Conservation (phyloP, 2,797 vertebrate species). For the Anguilla anguilla region DNA sequence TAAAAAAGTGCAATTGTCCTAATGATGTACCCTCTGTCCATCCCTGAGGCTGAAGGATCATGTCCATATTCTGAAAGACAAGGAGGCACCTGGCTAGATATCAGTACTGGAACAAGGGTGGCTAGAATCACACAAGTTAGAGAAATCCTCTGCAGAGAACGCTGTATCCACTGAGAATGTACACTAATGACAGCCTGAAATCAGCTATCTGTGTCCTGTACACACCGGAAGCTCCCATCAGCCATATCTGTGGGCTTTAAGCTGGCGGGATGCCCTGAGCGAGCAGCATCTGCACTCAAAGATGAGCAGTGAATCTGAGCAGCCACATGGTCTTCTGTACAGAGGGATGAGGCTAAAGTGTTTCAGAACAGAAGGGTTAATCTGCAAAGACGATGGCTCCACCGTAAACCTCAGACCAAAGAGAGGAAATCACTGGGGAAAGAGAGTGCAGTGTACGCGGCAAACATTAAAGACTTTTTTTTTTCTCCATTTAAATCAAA, state of each 20-base stretch:
- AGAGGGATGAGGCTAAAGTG: not conserved
- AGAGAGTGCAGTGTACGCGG: not conserved
- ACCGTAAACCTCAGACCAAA: not conserved
- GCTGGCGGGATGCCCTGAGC: not conserved
- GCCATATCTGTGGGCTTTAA: not conserved
- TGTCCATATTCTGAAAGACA: not conserved
- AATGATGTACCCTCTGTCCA: not conserved
- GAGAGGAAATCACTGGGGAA: not conserved
- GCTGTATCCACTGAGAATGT: not conserved
- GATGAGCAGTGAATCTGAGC: not conserved
- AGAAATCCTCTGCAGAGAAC: not conserved
- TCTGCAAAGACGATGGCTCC: not conserved
- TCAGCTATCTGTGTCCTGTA: not conserved
- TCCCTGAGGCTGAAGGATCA: not conserved
- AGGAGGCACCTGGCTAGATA: not conserved
- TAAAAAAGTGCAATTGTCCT: not conserved
- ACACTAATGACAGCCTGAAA: not conserved
- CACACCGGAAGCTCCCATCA: not conserved
- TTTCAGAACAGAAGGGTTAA: not conserved
- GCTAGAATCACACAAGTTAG: slow-evolving; percentile 5
- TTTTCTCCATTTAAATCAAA: not conserved
- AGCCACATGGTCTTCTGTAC: not conserved
- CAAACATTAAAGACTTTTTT: not conserved
- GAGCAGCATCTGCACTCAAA: not conserved
- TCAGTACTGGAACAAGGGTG: not conserved